These are phyloP conservation scores for Apostichopus parvimensis DNA, from an alignment of 35 echinoderm and acorn worm species.

Conservation along the genomic window DNA sequence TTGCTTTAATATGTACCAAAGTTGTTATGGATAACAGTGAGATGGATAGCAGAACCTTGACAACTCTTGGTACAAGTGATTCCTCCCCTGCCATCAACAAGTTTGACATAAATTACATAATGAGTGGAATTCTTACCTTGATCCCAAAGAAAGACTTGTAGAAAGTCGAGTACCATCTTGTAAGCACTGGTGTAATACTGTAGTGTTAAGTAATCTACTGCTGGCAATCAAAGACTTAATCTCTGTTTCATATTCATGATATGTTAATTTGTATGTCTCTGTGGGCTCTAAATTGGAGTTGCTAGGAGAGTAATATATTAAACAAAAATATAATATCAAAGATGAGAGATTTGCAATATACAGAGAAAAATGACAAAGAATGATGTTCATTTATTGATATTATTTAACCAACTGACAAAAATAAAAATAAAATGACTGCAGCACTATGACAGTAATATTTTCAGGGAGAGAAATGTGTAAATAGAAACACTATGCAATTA, in stretches of 20 bases:
- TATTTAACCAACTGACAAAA: background rate
- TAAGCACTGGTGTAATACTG: constrained; percentile 18
- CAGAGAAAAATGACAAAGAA: background rate
- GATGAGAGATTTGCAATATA: no score
- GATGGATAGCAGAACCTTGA: no score
- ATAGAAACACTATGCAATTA: no score
- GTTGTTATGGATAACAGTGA: no score
- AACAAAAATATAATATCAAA: background rate
- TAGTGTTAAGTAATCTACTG: constrained; percentile 9
- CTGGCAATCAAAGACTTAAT: constrained; percentile 44
- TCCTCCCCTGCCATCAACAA: no score
- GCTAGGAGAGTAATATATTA: background rate
- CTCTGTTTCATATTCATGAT: constrained; percentile 30
- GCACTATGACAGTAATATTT: no score
- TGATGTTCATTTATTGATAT: background rate
- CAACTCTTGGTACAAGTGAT: no score
- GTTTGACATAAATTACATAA: no score
- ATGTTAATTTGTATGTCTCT: constrained; percentile 41
- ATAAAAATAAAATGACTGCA: background rate
- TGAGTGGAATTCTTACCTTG: background rate
- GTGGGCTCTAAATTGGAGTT: constrained; percentile 21
- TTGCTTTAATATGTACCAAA: no score
- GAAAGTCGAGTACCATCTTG: constrained; percentile 1
- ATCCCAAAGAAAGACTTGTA: constrained; percentile 27
- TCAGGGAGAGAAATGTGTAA: no score